These are phyloP conservation scores for Apotomis betuletana DNA, from an alignment of 2,888 invertebrate species.

Conservation along the genomic window DNA sequence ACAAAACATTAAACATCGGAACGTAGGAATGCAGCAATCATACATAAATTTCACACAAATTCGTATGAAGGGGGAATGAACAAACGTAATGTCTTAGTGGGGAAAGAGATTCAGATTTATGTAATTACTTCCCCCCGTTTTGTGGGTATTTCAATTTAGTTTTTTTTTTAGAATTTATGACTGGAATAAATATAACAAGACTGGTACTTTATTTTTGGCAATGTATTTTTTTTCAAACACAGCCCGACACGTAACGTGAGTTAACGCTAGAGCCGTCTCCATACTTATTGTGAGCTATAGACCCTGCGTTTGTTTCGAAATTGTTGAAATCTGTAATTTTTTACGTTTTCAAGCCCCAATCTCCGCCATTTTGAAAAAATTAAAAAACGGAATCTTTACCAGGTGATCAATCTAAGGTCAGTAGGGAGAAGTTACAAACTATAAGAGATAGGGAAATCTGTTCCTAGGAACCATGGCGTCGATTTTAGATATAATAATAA, in stretches of 20 bases:
- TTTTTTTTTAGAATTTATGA: slow-evolving; percentile 21
- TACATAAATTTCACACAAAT: slow-evolving; percentile 48
- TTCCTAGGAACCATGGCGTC: no score
- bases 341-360: no score
- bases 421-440: no score
- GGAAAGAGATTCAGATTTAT: slow-evolving; percentile 41
- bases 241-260: background rate
- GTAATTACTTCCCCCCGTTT: slow-evolving; percentile 39
- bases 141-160: slow-evolving; percentile 34
- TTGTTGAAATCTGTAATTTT: no score
- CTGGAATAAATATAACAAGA: slow-evolving; percentile 1
- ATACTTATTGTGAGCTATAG: no score
- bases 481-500: no score
- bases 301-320: no score
- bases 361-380: no score
- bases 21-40: slow-evolving; percentile 48
- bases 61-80: slow-evolving; percentile 41
- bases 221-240: background rate
- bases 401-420: no score
- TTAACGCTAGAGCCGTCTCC: no score
- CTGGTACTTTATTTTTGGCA: background rate
- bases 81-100: slow-evolving; percentile 35
- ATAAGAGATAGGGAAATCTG: no score
- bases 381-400: no score
- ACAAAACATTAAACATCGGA: slow-evolving; percentile 55